phyloP scores from a whole-genome alignment of 1,140 invertebrate genomes.

The Conus betulinus region DNA sequence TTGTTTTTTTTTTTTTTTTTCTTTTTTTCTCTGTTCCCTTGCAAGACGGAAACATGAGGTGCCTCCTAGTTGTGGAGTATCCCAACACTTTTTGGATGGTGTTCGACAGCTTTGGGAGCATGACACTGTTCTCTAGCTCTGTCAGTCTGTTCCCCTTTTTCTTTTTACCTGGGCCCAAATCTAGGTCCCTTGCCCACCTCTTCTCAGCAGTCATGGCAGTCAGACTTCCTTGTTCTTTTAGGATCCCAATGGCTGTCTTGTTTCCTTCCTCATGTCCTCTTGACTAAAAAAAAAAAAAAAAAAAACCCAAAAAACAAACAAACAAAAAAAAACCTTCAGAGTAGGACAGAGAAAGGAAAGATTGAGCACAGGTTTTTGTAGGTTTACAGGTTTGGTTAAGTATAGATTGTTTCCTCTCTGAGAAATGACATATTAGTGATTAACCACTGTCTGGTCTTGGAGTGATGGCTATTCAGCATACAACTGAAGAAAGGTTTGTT shows the following conservation, averaged over 20 bases:
- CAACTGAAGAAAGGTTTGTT: too few species aligned
- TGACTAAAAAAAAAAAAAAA: too few species aligned
- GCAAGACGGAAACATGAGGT: background rate
- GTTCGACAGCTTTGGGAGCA: constrained; percentile 30
- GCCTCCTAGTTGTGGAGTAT: background rate
- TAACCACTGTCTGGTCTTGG: too few species aligned
- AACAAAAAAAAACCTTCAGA: background rate
- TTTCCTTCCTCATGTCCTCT: too few species aligned
- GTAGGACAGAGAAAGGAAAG: background rate
- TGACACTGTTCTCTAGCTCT: background rate
- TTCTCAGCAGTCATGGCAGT: background rate
- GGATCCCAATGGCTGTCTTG: too few species aligned
- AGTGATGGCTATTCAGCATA: too few species aligned
- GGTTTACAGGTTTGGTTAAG: too few species aligned
- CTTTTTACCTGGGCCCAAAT: background rate
- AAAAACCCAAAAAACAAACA: background rate
- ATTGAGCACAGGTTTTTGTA: background rate
- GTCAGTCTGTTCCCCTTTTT: background rate
- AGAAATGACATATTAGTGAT: too few species aligned
- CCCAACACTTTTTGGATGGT: background rate
- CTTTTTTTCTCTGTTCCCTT: background rate
- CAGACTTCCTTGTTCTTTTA: too few species aligned
- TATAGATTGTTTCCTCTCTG: too few species aligned
- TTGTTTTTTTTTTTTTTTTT: background rate
- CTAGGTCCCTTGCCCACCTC: background rate